Base-by-base conservation (phyloP, 2,113 vertebrate genomes). In the Mugil cephalus region DNA sequence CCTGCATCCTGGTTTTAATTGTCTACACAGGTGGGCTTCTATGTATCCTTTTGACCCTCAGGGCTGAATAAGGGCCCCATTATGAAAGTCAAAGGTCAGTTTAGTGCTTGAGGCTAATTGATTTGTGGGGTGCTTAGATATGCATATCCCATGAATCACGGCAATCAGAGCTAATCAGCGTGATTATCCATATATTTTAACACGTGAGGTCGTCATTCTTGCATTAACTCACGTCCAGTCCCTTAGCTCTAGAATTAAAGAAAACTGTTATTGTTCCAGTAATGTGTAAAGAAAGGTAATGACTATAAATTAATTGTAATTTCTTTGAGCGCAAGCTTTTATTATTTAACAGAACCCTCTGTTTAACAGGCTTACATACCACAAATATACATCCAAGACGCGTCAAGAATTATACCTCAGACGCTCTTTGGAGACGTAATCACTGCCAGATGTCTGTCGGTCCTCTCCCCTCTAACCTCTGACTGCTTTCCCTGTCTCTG, bases 11-110 rank as follows among this genome's bases (percentile, higher is more conserved):
- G 71, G n/a, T 74, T 68, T 87, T 83, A 87, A 92, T 83, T 86
- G 89, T 87, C 86, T 66, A 77, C 87, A 92, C 92, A 93, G 92
- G 88, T 93, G 92, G 92, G 87, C 77, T 77, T 73, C 73, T 51
- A 47, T 79, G 65, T 74, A 58, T 54, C 69, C 79, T 84, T 64
- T 30, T 77, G 83, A 79, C 90, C 88, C 85, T 52, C n/a, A 56
- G 82, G 88, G 78, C 45, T 7, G 35, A 83, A 79, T 64, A 55
- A 69, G 82, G 83, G 77, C 48, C 78, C 70, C 78, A 92, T 88
- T 87, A 84, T 47, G 9, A 42, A 74, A 39, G 91, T 89, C 88
- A 92, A 75, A 89, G 87, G 85, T 91, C 89, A 81, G 39, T 60
- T 79, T 60, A 67, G 58, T 69, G 88, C 91, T 86, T 8, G 56